Percentiles rank a stretch among this genome's conserved stretches.
phyloP scores from a whole-genome alignment of 2,797 vertebrate genomes.

The Furcifer pardalis region DNA sequence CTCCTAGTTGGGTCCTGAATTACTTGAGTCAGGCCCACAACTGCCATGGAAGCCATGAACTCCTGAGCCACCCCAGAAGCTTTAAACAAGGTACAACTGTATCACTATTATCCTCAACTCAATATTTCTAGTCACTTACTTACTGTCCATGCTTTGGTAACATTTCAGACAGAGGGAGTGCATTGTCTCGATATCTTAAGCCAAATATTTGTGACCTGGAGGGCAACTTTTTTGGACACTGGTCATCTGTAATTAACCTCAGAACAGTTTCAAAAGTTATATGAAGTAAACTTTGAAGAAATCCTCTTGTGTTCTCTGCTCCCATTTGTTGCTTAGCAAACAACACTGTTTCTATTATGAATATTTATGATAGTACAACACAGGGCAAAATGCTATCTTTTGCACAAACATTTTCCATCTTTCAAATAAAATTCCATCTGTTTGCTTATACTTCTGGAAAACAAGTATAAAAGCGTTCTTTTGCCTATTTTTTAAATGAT shows the following conservation, averaged over 20 bases:
- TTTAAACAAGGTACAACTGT: too few species aligned
- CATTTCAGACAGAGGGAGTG: background rate
- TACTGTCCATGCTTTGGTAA: background rate
- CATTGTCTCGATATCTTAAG: constrained; percentile 17
- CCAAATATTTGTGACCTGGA: constrained; percentile 33
- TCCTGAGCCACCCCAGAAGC: too few species aligned
- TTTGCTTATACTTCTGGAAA: constrained; percentile 38
- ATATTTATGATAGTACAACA: constrained; percentile 26
- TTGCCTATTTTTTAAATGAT: constrained; percentile 12
- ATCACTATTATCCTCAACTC: background rate
- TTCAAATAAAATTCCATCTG: constrained; percentile 22
- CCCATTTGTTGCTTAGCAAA: constrained; percentile 32
- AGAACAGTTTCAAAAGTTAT: constrained; percentile 12
- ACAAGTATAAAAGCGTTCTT: constrained; percentile 26
- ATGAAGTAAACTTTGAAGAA: constrained; percentile 31
- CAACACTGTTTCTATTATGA: constrained; percentile 25
- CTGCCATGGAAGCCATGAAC: too few species aligned
- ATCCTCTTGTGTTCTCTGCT: constrained; percentile 13
- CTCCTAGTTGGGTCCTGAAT: too few species aligned
- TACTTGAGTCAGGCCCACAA: too few species aligned
- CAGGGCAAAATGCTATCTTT: constrained; percentile 29
- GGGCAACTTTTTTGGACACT: constrained; percentile 27
- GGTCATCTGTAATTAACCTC: constrained; percentile 10
- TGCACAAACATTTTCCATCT: constrained; percentile 17
- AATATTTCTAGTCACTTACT: constrained; percentile 19